These are phyloP conservation scores for Tryphoninae sp. DNA, from an alignment of 2,888 invertebrate genomes.

Conservation along the genomic window DNA sequence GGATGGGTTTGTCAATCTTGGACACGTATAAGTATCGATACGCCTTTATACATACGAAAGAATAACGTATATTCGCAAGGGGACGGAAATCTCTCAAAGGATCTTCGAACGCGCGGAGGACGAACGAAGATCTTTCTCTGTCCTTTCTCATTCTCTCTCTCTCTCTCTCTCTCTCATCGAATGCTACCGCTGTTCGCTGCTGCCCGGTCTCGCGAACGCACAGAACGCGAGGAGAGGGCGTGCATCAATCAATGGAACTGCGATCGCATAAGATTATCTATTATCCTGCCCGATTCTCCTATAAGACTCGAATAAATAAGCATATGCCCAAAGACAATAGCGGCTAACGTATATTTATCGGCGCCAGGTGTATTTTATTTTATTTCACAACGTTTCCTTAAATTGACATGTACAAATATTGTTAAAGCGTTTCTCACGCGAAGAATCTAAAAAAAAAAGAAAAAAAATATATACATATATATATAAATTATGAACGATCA, in stretches of 20 bases:
- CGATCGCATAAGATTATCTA: slow-evolving; percentile 37
- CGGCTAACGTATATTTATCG: not conserved
- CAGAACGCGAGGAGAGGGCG: slow-evolving; percentile 19
- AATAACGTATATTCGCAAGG: slow-evolving; percentile 52
- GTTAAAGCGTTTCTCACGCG: no score
- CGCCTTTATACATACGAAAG: not conserved
- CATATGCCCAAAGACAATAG: slow-evolving; percentile 16
- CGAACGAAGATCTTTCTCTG: slow-evolving; percentile 53
- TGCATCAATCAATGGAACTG: slow-evolving; percentile 48
- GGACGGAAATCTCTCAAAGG: slow-evolving; percentile 62
- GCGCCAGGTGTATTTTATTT: not conserved
- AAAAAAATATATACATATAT: no score
- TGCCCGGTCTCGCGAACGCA: slow-evolving; percentile 17
- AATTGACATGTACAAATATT: not conserved
- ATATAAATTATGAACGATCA: no score
- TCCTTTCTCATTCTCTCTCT: slow-evolving; percentile 14
- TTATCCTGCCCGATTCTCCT: slow-evolving; percentile 10
- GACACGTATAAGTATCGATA: not conserved
- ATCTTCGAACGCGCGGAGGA: slow-evolving; percentile 60
- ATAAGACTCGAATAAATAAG: slow-evolving; percentile 32
- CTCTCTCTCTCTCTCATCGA: slow-evolving; percentile 31
- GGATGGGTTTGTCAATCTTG: slow-evolving; percentile 40
- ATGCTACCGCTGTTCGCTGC: slow-evolving; percentile 10
- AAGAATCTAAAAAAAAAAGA: no score
- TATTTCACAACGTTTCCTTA: not conserved